Base-by-base conservation (phyloP, 2,888 invertebrate genomes). In the Vandiemenella viatica region DNA sequence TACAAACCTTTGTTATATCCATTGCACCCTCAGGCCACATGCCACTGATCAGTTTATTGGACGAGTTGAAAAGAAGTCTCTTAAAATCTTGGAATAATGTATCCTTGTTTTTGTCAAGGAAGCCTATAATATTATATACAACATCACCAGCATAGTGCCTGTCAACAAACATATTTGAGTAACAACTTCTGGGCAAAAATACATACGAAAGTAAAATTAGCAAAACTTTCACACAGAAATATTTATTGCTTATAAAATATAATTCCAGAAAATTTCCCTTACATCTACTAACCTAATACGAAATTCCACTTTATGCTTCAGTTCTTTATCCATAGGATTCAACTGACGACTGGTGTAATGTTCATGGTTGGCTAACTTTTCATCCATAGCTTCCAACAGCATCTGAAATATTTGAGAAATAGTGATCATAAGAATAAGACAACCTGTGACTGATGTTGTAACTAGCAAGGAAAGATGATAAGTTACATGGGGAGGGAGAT, bases 11-110 rank as follows among this genome's bases (percentile, higher is more conserved):
- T 37, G 80, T 79, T 58, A 96, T 89, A 60, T 90, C 79, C 60
- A 85, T 81, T 19, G 86, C 87, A 21, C 97, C 97, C 66, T 97
- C 97, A 0, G 95, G 96, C 93, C 95, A 97, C 92, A 97, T 93
- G 52, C 72, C 71, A 40, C 79, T 77, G 38, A 97, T 73, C 56
- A 88, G 77, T 17, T 69, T 63, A 67, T 91, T 85, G 49, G 71
- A 72, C 43, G 93, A 93, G 61, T 84, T 81, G 67, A 80, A 92
- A 56, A 96, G 72, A 49, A 97, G 70, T 21, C 97, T 73, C 70
- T 96, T 97, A 62, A 97, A 89, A 68, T 97, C 96, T 72, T 95
- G 95, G 72, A 90, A 97, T 44, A 97, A 72, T 0, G 89, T 87
- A 66, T 97, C 97, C 67, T 85, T 91, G 71, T 97, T 97, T 71